Evolutionary conservation across 2,113 vertebrate genomes (phyloP), one percentile per base, ranked within the genome.

Genomic region (Limanda limanda): DNA sequence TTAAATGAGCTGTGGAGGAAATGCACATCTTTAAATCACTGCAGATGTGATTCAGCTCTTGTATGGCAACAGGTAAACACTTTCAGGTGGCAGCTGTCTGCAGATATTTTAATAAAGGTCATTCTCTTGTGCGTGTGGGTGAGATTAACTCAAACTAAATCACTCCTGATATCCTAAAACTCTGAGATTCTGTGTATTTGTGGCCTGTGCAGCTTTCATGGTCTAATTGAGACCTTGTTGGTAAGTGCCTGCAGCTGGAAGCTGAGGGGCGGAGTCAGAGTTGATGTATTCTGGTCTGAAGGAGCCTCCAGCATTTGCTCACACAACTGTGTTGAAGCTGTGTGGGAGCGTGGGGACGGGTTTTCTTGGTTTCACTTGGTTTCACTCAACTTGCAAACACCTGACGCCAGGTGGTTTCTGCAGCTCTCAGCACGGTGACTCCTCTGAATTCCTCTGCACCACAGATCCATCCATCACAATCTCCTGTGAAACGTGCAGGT

Each of bases 241-340:
- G 72, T 61, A 42, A 79, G 64, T 21, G 74, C 3, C 62, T 71
- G 56, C 68, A 81, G 80, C 75, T 72, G 48, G 52, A 42, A 51
- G 47, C 3, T 12, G 45, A 47, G 45, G 45, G 45, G 45, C 12
- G 45, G 45, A 12, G 63, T 68, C 68, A 52, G 56, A 68, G 76
- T 15, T 63, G 51, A 61, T 45, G 27, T 52, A 35, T 58, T 14
- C 17, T 67, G 64, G 71, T 51, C 45, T 5, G 11, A 48, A 20
- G 5, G 62, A 70, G 20, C 25, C 17, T 31, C 4, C 0, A 42
- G 35, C 52, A 37, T 68, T 63, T 24, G 18, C 40, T 56, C 66
- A 20, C 47, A 7, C 31, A 6, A 7, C 27, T 10, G 4, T 13
- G 27, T 51, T 11, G 35, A 18, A 35, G 23, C 20, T n/a, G 23